A percentile compares a stretch with the other conserved stretches of the same genome.
phyloP scores from a whole-genome alignment of 1,140 invertebrate genomes.

The Lepidostoma basale region DNA sequence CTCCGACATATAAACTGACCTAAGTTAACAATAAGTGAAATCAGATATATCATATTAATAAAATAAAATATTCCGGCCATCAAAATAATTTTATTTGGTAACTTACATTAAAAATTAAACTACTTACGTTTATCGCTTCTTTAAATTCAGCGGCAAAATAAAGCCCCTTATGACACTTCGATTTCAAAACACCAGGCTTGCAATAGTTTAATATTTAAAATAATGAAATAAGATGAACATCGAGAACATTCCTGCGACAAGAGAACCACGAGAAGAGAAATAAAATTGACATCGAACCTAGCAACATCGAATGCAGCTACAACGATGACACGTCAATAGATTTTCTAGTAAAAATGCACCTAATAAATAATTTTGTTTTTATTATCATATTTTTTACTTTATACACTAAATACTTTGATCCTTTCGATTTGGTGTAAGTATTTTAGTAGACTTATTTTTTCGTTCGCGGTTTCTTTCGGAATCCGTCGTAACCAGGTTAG shows the following conservation, averaged over 20 bases:
- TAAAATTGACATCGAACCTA: slow-evolving; percentile 21
- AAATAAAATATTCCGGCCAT: slow-evolving; percentile 1
- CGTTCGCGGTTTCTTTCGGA: background rate
- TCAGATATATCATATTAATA: too few relatives aligned
- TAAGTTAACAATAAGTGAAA: background rate
- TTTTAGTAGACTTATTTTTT: too few relatives aligned
- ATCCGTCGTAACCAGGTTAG: background rate
- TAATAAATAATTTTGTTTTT: background rate
- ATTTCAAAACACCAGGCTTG: slow-evolving; percentile 35
- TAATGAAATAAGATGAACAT: slow-evolving; percentile 26
- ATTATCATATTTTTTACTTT: background rate
- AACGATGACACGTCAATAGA: background rate
- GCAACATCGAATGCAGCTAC: slow-evolving; percentile 13
- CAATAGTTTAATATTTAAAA: slow-evolving; percentile 40
- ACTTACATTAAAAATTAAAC: background rate
- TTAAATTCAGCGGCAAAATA: slow-evolving; percentile 30
- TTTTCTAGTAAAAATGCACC: slow-evolving; percentile 4
- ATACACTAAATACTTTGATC: background rate
- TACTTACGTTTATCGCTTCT: slow-evolving; percentile 18
- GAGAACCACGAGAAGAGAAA: slow-evolving; percentile 11
- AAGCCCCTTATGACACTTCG: slow-evolving; percentile 28
- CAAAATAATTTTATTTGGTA: background rate
- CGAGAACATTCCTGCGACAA: slow-evolving; percentile 15
- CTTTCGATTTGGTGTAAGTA: background rate
- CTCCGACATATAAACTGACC: slow-evolving; percentile 3